A percentile compares a stretch with the other conserved stretches of the same genome.
phyloP scores from a whole-genome alignment of 2,113 vertebrate genomes.

The Australoheros scitulus region DNA sequence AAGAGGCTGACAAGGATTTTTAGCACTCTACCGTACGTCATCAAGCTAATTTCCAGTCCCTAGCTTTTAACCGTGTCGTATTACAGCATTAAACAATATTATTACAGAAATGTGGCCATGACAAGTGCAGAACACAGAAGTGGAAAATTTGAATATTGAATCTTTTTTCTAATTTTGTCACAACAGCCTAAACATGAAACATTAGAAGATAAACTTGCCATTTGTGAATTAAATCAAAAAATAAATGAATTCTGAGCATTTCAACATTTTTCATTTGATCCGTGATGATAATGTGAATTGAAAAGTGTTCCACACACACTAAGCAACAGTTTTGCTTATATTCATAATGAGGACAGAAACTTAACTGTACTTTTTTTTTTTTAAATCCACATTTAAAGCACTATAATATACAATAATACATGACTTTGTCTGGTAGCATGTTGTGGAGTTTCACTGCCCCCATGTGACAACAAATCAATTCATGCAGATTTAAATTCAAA shows the following conservation, averaged over 20 bases:
- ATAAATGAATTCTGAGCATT: neutral
- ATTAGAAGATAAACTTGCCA: accelerated
- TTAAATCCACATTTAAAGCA: neutral
- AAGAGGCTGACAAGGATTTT: neutral
- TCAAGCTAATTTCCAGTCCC: neutral
- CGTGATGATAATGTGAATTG: accelerated
- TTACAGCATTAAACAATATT: neutral
- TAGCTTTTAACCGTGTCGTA: neutral
- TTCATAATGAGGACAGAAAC: neutral
- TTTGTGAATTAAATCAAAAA: neutral
- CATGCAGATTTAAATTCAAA: neutral
- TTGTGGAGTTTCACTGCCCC: constrained; percentile 17
- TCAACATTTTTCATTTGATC: neutral
- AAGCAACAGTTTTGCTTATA: neutral
- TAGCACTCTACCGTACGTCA: neutral
- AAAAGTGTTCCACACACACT: accelerated
- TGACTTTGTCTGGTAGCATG: neutral
- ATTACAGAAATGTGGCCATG: neutral
- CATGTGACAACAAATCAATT: constrained; percentile 11
- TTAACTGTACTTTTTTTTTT: neutral
- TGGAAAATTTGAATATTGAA: too few relatives aligned
- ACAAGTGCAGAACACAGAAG: neutral
- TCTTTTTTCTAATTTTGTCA: accelerated
- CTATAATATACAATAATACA: neutral
- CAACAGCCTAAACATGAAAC: neutral